These are phyloP conservation scores for Drosophila bunnanda DNA, from an alignment of 2,888 invertebrate genomes.

Conservation along the genomic window DNA sequence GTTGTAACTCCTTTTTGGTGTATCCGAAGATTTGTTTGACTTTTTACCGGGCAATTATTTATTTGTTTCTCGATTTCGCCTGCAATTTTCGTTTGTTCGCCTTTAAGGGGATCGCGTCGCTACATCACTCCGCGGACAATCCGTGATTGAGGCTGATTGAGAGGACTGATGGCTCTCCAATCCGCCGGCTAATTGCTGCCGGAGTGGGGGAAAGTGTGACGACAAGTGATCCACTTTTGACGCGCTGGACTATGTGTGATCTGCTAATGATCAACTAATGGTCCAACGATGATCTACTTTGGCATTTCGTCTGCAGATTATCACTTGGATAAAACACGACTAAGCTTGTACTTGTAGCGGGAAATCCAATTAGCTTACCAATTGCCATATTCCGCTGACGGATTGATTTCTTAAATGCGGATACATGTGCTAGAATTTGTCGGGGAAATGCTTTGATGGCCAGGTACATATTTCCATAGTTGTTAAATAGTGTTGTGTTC, in stretches of 20 bases:
- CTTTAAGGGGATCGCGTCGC: conserved; percentile 40
- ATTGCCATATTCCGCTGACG: not conserved
- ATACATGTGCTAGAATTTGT: not conserved
- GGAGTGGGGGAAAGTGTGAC: conserved; percentile 41
- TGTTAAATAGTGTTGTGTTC: no score
- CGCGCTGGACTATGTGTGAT: conserved; percentile 33
- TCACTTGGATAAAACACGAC: conserved; percentile 16
- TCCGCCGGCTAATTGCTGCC: conserved; percentile 36
- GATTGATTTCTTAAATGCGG: conserved; percentile 4
- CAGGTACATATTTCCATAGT: not conserved
- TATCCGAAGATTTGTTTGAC: conserved; percentile 69
- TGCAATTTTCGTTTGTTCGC: conserved; percentile 41
- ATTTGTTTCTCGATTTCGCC: conserved; percentile 62
- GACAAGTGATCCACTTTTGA: conserved; percentile 43
- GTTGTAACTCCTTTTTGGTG: conserved; percentile 74
- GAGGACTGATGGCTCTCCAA: conserved; percentile 38
- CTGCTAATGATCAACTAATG: conserved; percentile 45
- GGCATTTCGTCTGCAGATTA: conserved; percentile 31
- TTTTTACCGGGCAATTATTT: conserved; percentile 68
- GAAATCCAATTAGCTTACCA: conserved; percentile 10
- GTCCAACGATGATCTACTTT: conserved; percentile 27
- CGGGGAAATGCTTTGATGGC: not conserved
- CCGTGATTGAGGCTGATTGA: conserved; percentile 39
- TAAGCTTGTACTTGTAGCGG: conserved; percentile 1
- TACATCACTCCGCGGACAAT: conserved; percentile 19